phyloP scores from a whole-genome alignment of 2,888 invertebrate species.

The Epinotia bilunana region DNA sequence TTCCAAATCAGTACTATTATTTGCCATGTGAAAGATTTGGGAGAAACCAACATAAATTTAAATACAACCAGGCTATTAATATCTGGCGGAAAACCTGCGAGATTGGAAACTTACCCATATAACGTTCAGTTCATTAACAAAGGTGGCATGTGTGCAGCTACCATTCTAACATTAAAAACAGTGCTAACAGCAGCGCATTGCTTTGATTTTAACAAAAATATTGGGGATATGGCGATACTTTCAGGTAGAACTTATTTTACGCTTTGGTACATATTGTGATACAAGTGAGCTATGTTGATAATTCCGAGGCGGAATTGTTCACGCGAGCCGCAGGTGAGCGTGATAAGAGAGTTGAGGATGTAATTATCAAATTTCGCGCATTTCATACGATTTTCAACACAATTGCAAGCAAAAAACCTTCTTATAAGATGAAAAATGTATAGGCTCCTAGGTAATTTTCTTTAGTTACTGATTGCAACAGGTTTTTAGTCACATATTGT shows the following conservation, averaged over 20 bases:
- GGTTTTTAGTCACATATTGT: no score
- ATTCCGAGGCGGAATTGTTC: no score
- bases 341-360: no score
- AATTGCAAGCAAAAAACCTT: no score
- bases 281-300: no score
- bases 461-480: no score
- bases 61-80: constrained; percentile 45
- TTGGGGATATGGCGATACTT: constrained; percentile 57
- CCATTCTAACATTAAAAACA: constrained; percentile 55
- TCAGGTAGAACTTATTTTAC: constrained; percentile 52
- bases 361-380: no score
- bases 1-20: constrained; percentile 20
- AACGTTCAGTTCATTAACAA: constrained; percentile 57
- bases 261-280: background rate
- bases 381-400: no score
- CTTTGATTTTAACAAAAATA: constrained; percentile 56
- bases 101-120: constrained; percentile 52
- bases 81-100: constrained; percentile 51
- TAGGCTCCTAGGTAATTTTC: no score
- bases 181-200: constrained; percentile 63
- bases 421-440: no score
- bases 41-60: constrained; percentile 50
- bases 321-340: no score
- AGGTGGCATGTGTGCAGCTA: constrained; percentile 57
- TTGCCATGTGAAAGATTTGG: constrained; percentile 57